These are phyloP conservation scores for Florisuga fusca DNA, from an alignment of 2,797 vertebrate species.

Conservation along the genomic window DNA sequence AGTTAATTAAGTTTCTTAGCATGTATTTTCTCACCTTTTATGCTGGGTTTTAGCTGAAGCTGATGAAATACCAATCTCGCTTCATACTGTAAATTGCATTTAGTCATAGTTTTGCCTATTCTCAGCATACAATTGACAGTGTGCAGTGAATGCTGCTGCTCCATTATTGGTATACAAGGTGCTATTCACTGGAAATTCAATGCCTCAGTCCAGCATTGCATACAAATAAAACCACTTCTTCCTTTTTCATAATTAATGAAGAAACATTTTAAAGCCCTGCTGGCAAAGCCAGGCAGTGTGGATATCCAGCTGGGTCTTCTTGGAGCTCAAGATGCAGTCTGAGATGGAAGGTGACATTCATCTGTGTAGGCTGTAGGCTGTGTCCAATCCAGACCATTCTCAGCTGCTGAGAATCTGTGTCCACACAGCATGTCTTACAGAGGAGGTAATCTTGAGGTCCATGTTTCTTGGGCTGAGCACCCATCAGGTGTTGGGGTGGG, in stretches of 20 bases:
- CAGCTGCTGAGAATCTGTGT: not conserved
- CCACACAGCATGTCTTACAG: not conserved
- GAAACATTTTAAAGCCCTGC: not conserved
- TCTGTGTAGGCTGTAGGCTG: not conserved
- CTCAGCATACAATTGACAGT: not conserved
- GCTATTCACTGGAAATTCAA: not conserved
- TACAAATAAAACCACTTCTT: not conserved
- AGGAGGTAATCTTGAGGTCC: not conserved
- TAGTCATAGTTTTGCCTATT: not conserved
- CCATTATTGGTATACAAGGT: not conserved
- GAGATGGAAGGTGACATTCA: not conserved
- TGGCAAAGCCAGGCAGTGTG: not conserved
- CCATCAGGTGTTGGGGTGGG: accelerated
- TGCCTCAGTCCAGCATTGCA: not conserved
- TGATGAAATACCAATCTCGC: not conserved
- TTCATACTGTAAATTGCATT: not conserved
- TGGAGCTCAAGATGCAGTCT: not conserved
- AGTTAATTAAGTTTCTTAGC: conserved; percentile 24
- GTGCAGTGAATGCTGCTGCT: not conserved
- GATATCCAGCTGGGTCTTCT: not conserved
- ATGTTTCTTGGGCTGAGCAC: not conserved
- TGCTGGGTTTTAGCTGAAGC: not conserved
- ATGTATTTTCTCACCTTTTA: conserved; percentile 3
- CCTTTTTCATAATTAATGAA: not conserved
- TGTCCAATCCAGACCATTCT: not conserved